Evolutionary conservation across 2,888 invertebrate genomes (phyloP).

Genomic region (Drymonia ruficornis): DNA sequence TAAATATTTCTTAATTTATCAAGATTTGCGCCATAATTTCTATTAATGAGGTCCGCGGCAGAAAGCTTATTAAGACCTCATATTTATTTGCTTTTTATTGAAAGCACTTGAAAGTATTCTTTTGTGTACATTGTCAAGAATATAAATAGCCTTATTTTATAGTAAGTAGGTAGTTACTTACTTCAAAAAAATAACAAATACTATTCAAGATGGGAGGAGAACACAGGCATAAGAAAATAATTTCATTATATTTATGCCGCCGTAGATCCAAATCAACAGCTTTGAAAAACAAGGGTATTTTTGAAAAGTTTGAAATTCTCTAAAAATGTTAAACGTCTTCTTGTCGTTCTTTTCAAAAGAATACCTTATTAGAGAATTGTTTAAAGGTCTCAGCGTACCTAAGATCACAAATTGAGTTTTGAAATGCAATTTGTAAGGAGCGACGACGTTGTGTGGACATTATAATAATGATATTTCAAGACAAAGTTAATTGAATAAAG

Average conservation of each 20-base stretch:
- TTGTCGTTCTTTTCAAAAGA: too few species aligned
- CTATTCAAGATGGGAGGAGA: too few species aligned
- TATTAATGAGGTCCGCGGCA: constrained; percentile 43
- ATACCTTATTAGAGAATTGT: too few species aligned
- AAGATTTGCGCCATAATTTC: constrained; percentile 44
- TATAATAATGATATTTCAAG: background rate
- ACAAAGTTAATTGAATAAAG: background rate
- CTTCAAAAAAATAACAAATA: too few species aligned
- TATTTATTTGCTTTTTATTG: constrained; percentile 16
- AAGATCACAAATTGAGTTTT: background rate
- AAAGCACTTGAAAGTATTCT: constrained; percentile 22
- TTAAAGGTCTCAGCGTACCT: background rate
- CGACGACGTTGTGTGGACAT: background rate
- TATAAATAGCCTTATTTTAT: constrained; percentile 28
- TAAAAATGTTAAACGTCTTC: too few species aligned
- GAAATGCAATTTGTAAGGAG: constrained; percentile 1
- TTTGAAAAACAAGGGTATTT: too few species aligned
- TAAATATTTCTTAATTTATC: constrained; percentile 45
- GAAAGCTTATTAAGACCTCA: constrained; percentile 17
- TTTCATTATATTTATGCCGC: too few species aligned
- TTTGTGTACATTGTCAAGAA: constrained; percentile 32
- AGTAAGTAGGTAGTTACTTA: too few species aligned
- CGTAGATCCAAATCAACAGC: too few species aligned
- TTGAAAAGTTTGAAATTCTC: too few species aligned
- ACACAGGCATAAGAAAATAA: too few species aligned